These are phyloP conservation scores for Menidia beryllina DNA, from an alignment of 2,113 vertebrate species.

Conservation along the genomic window DNA sequence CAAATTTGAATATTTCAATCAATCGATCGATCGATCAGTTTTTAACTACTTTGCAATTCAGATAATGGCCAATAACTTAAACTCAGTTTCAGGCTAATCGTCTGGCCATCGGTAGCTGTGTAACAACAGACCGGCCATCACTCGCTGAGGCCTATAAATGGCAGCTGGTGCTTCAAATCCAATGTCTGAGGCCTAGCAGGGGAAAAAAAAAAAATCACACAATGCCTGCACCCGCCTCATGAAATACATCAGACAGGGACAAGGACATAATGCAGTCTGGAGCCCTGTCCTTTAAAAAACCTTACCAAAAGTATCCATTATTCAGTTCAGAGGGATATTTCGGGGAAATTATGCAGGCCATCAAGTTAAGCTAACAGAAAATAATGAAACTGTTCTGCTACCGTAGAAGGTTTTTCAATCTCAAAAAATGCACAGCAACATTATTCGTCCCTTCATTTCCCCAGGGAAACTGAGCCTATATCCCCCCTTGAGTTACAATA, in stretches of 20 bases:
- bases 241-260: conserved; percentile 13
- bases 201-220: conserved; percentile 36
- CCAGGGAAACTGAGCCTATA: no score
- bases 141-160: conserved; percentile 52
- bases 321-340: no score
- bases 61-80: conserved; percentile 54
- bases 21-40: conserved; percentile 57
- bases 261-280: no score
- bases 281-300: no score
- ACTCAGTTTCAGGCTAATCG: conserved; percentile 63
- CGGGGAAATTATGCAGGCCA: no score
- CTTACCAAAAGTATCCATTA: no score
- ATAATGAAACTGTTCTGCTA: no score
- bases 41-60: conserved; percentile 54
- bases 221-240: not conserved
- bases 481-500: no score
- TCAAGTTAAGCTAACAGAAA: no score
- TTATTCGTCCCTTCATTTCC: no score
- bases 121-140: conserved; percentile 50
- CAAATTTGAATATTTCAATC: conserved; percentile 49
- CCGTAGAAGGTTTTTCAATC: no score
- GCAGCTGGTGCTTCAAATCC: conserved; percentile 63
- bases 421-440: no score
- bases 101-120: conserved; percentile 69
- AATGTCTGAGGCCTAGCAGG: conserved; percentile 20